These are phyloP conservation scores for Lycaena phlaeas DNA, from an alignment of 2,888 invertebrate genomes.

Conservation along the genomic window DNA sequence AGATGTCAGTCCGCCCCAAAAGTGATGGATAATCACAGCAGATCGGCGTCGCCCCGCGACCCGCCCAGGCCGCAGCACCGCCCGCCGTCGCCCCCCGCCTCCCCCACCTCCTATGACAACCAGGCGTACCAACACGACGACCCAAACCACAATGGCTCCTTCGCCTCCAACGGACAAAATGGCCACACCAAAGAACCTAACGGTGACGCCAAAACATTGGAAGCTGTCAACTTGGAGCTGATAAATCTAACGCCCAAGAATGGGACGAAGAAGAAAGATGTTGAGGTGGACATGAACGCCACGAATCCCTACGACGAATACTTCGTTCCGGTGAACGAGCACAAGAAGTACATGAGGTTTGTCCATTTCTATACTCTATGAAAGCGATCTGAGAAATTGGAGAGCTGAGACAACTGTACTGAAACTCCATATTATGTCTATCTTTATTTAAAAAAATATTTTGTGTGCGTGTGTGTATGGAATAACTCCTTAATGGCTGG, in stretches of 20 bases:
- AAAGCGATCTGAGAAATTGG: too few species aligned
- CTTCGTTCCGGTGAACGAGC: slow-evolving; percentile 88
- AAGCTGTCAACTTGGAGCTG: slow-evolving; percentile 86
- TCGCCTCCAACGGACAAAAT: slow-evolving; percentile 54
- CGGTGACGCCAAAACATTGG: slow-evolving; percentile 63
- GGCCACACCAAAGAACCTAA: slow-evolving; percentile 55
- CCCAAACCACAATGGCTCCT: slow-evolving; percentile 65
- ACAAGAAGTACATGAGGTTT: slow-evolving; percentile 88
- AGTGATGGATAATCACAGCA: slow-evolving; percentile 66
- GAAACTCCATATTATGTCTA: too few species aligned
- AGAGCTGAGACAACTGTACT: too few species aligned
- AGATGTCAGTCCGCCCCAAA: slow-evolving; percentile 69
- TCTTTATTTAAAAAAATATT: too few species aligned
- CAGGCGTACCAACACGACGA: slow-evolving; percentile 58
- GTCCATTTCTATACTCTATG: too few species aligned
- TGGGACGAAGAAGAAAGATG: slow-evolving; percentile 77
- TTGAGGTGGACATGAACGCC: slow-evolving; percentile 75
- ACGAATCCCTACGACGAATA: slow-evolving; percentile 86
- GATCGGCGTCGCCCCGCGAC: slow-evolving; percentile 69
- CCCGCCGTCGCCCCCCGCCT: slow-evolving; percentile 51
- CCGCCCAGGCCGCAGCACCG: slow-evolving; percentile 59
- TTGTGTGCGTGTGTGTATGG: too few species aligned
- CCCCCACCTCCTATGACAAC: slow-evolving; percentile 55
- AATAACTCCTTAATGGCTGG: too few species aligned
- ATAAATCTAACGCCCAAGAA: slow-evolving; percentile 79